Base-by-base conservation (phyloP, 1,140 invertebrate species). In the Drosophila grimshawi region DNA sequence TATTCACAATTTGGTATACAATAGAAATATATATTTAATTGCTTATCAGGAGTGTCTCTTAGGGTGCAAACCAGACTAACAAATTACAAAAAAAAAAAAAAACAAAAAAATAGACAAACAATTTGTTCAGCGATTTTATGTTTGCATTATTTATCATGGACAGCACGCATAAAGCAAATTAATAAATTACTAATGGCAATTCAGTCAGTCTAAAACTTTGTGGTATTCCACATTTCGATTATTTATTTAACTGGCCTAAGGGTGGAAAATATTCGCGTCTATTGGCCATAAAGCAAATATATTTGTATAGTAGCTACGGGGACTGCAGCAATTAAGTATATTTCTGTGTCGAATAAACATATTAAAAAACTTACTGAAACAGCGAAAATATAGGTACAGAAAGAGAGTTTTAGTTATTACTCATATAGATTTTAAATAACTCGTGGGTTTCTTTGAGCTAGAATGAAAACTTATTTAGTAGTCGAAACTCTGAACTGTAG, bases 21-120 rank as follows among this genome's bases (percentile, higher is more conserved):
- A 71, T 76, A 70, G 67, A 70, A 71, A 57, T 63, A 64, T 75
- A 76, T 71, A 59, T 75, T 76, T 76, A 71, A 76, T 76, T 76
- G 73, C 67, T 76, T 65, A 76, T 76, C 67, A 71, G 71, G 37
- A 52, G 59, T 52, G 59, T 43, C 62, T 32, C 37, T 7, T 35
- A 10, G 55, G 11, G 10, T 19, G 10, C 27, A 30, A 43, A 53
- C 39, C 49, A 53, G 70, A 29, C 56, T 8, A 41, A 37, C 39
- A n/a, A 43, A 43, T 19, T 43, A 43, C 33, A 33, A 33, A 33
- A 33, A 33, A 2, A 33, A 33, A 2, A 33, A 33, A 2, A 4
- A 33, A 5, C 5, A 33, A n/a, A 3, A 43, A 43, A 43, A 43
- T n/a, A 43, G 39, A 43, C 32, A 49, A 57, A 68, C 71, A 63